Evolutionary conservation across 1,140 invertebrate species (phyloP).

Genomic region (Anastrepha obliqua): DNA sequence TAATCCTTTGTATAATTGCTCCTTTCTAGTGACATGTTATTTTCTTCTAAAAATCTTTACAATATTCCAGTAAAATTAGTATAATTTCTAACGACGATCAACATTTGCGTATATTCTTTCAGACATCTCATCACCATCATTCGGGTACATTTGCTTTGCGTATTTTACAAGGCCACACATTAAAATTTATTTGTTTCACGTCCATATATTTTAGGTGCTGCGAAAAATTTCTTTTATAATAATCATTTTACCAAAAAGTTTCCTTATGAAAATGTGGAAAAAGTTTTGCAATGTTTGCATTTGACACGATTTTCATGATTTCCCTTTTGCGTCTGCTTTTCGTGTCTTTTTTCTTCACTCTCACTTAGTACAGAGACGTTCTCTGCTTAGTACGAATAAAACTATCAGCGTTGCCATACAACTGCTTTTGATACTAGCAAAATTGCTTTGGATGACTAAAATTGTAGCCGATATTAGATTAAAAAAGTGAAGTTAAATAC

Average conservation of each 20-base stretch:
- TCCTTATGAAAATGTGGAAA: constrained; percentile 43
- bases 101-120: neutral
- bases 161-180: too few species aligned
- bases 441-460: too few species aligned
- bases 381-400: too few species aligned
- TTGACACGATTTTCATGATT: constrained; percentile 56
- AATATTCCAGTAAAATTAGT: neutral
- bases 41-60: neutral
- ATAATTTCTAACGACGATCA: neutral
- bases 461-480: too few species aligned
- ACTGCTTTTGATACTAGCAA: too few species aligned
- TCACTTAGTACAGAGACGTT: neutral
- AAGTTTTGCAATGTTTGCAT: constrained; percentile 57
- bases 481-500: too few species aligned
- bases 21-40: neutral
- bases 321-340: constrained; percentile 27
- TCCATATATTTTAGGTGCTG: neutral
- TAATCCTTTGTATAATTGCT: neutral
- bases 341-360: constrained; percentile 40
- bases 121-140: neutral
- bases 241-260: constrained; percentile 7
- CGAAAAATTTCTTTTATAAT: neutral
- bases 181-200: neutral
- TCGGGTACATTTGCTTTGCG: neutral
- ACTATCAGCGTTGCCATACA: too few species aligned